A percentile compares a stretch with the other conserved stretches of the same genome.
These are phyloP conservation scores for Rhinichthys osculus DNA, from an alignment of 2,797 vertebrate species.

Conservation along the genomic window DNA sequence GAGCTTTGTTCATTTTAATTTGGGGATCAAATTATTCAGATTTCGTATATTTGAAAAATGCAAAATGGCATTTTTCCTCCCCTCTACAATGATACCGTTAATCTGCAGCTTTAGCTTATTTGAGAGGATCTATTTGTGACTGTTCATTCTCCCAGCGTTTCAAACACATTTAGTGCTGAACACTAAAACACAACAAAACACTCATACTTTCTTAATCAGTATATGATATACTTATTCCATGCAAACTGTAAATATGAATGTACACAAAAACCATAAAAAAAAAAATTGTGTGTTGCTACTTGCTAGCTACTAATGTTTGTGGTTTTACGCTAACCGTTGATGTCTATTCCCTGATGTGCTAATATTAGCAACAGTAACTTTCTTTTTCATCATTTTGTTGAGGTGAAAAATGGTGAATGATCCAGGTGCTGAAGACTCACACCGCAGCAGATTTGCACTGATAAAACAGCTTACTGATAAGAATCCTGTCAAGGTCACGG, in stretches of 20 bases:
- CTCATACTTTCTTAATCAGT: background rate
- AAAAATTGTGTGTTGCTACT: background rate
- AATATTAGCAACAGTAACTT: background rate
- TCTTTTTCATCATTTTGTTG: background rate
- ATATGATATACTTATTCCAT: background rate
- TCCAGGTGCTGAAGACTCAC: background rate
- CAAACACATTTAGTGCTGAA: background rate
- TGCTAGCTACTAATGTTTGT: background rate
- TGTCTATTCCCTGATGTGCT: background rate
- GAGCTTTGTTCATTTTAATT: slow-evolving; percentile 21
- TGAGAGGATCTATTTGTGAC: background rate
- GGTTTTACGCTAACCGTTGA: background rate
- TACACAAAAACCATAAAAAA: background rate
- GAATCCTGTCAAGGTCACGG: slow-evolving; percentile 77
- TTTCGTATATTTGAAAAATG: background rate
- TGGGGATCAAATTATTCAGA: slow-evolving; percentile 2
- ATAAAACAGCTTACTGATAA: slow-evolving; percentile 64
- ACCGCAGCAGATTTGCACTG: background rate
- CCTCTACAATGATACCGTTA: background rate
- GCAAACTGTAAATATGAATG: background rate
- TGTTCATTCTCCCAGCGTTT: background rate
- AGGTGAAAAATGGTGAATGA: background rate
- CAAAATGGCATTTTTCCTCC: background rate
- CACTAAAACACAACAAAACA: background rate
- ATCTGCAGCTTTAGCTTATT: slow-evolving; percentile 3